phyloP scores from a whole-genome alignment of 2,888 invertebrate genomes.

The Atrina japonica region DNA sequence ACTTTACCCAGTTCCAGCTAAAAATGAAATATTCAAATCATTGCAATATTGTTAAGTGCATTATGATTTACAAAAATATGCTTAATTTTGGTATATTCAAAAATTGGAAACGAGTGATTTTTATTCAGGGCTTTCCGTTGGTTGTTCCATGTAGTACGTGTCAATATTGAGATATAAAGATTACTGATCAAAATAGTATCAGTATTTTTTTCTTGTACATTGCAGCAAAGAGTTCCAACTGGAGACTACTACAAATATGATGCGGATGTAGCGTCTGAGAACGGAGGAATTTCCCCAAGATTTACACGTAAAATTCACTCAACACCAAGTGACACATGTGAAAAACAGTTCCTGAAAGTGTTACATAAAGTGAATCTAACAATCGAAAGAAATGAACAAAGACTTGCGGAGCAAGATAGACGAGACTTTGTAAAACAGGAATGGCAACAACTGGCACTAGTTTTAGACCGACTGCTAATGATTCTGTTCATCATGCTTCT shows the following conservation, averaged over 20 bases:
- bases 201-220: background rate
- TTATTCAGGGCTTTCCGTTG: too few species aligned
- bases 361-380: constrained; percentile 87
- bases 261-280: constrained; percentile 43
- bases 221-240: background rate
- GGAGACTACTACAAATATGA: background rate
- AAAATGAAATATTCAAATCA: too few species aligned
- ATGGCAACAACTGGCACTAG: constrained; percentile 88
- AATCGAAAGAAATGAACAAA: constrained; percentile 89
- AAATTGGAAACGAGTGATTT: too few species aligned
- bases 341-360: constrained; percentile 86
- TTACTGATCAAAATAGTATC: too few species aligned
- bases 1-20: too few species aligned
- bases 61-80: too few species aligned
- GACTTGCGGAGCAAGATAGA: constrained; percentile 89
- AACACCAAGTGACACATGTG: constrained; percentile 80
- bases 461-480: constrained; percentile 86
- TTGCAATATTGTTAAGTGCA: too few species aligned
- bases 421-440: constrained; percentile 90
- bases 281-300: constrained; percentile 70
- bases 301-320: constrained; percentile 57
- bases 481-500: constrained; percentile 80
- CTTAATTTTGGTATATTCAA: too few species aligned
- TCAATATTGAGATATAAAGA: too few species aligned
- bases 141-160: too few species aligned